Conservation (phyloP, 2,888 invertebrate species). For the Calameuta filiformis region DNA sequence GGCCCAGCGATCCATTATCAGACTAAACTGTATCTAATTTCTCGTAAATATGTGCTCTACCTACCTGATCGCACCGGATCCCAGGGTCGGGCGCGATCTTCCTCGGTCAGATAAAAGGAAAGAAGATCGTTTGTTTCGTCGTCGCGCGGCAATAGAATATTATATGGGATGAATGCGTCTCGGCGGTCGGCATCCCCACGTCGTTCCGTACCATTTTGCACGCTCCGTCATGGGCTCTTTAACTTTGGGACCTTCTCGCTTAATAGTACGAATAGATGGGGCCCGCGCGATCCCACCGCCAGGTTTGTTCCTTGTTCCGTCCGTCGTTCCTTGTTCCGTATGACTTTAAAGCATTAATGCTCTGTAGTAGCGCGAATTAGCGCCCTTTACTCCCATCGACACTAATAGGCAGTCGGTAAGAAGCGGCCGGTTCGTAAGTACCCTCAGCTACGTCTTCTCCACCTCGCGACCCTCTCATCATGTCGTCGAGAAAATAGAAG, state of each 20-base stretch:
- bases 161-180: slow-evolving; percentile 1
- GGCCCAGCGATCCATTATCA: slow-evolving; percentile 17
- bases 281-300: not conserved
- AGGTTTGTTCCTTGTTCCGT: not conserved
- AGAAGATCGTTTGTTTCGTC: slow-evolving; percentile 4
- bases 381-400: not conserved
- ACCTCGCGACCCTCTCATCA: not conserved
- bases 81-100: slow-evolving; percentile 6
- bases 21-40: slow-evolving; percentile 23
- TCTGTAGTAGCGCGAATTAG: not conserved
- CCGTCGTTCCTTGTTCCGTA: not conserved
- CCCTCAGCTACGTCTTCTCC: not conserved
- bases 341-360: not conserved
- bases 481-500: slow-evolving; percentile 36
- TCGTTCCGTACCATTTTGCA: slow-evolving; percentile 10
- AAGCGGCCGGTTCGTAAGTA: not conserved
- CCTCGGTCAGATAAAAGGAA: slow-evolving; percentile 1
- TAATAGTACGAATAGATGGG: not conserved
- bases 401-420: not conserved
- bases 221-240: slow-evolving; percentile 7
- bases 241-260: not conserved
- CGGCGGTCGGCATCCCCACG: slow-evolving; percentile 1
- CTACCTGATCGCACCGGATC: slow-evolving; percentile 9
- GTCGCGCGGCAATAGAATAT: slow-evolving; percentile 5
- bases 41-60: slow-evolving; percentile 19